Evolutionary conservation across 2,797 vertebrate genomes (phyloP).

Genomic region (Pseudotriccus pelzelni): DNA sequence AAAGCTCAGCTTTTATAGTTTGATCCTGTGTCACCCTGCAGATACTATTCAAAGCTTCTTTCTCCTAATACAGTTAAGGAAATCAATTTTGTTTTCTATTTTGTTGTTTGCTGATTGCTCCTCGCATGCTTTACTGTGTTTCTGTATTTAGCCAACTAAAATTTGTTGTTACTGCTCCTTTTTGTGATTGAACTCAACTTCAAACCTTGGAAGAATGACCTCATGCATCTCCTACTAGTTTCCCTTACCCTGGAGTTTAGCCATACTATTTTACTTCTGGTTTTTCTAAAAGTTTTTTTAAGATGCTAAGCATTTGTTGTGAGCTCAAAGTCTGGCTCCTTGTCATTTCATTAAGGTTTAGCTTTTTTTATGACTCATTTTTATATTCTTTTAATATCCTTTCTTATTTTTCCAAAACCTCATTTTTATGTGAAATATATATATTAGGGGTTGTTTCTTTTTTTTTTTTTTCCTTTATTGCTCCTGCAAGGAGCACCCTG

Average conservation of each 20-base stretch:
- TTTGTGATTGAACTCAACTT: neutral
- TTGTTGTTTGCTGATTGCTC: neutral
- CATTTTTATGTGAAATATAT: neutral
- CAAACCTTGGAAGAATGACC: neutral
- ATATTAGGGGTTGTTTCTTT: rapidly evolving
- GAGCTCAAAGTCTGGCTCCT: neutral
- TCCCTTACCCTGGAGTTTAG: neutral
- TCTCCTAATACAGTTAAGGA: neutral
- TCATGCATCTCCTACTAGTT: neutral
- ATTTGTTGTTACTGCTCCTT: neutral
- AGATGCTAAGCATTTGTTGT: neutral
- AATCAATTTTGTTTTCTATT: neutral
- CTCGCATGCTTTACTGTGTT: neutral
- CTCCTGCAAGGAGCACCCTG: neutral
- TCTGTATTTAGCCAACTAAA: neutral
- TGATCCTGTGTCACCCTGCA: neutral
- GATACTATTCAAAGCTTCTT: neutral
- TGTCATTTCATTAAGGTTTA: neutral
- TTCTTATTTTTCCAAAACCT: neutral
- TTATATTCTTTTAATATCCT: neutral
- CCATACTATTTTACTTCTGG: neutral
- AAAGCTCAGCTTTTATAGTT: neutral
- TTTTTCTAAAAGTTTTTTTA: neutral
- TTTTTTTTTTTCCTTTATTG: neutral
- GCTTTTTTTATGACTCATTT: neutral